These are phyloP conservation scores for Ariopsis seemanni DNA, from an alignment of 2,113 vertebrate genomes.

Conservation along the genomic window DNA sequence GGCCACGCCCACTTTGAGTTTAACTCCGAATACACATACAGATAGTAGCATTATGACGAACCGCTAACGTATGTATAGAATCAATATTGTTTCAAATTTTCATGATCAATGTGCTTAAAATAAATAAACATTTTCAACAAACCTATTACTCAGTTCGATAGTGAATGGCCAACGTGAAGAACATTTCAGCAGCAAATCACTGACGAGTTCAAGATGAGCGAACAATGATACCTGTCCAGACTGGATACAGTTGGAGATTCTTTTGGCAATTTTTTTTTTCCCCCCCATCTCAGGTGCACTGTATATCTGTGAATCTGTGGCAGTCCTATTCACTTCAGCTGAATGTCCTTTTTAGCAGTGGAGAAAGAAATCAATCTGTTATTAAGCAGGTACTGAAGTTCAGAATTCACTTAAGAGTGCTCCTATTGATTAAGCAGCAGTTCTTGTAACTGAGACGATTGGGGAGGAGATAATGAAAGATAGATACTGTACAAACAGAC, in stretches of 20 bases:
- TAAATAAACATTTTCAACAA: neutral
- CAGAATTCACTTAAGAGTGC: slow-evolving; percentile 41
- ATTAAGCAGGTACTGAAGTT: slow-evolving; percentile 32
- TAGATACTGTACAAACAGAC: neutral
- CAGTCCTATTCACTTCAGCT: slow-evolving; percentile 31
- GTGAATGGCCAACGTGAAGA: neutral
- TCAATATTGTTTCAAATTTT: neutral
- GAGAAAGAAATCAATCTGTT: slow-evolving; percentile 47
- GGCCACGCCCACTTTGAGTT: neutral
- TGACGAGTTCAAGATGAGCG: neutral
- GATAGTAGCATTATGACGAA: neutral
- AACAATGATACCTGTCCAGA: neutral
- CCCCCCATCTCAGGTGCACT: neutral
- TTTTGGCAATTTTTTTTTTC: neutral
- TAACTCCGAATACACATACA: neutral
- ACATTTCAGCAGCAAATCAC: neutral
- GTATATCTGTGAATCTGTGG: neutral
- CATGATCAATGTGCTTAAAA: neutral
- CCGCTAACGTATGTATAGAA: neutral
- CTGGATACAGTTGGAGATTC: neutral
- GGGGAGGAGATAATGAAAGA: neutral
- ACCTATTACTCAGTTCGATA: neutral
- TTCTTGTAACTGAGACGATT: neutral
- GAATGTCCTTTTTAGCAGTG: slow-evolving; percentile 29
- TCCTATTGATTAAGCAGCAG: slow-evolving; percentile 38